Evolutionary conservation across 2,113 vertebrate genomes (phyloP).

Genomic region (Aegithalos caudatus): DNA sequence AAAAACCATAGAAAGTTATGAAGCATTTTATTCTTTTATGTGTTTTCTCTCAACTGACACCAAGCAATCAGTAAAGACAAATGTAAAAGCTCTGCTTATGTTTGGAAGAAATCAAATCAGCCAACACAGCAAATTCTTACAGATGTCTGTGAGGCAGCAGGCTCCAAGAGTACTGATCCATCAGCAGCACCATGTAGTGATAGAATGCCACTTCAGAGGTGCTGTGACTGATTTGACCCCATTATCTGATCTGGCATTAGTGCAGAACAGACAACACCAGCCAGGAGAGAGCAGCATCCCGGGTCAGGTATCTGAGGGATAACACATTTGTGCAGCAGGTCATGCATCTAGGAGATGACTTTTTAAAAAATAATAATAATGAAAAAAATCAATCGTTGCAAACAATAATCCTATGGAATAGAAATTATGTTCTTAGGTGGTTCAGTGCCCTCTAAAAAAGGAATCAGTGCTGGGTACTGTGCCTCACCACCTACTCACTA

Average conservation of each 20-base stretch:
- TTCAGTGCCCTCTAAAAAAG: not conserved
- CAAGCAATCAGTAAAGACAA: not conserved
- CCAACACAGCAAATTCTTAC: not conserved
- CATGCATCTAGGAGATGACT: not conserved
- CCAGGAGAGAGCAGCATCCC: not conserved
- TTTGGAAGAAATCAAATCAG: not conserved
- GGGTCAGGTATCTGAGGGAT: not conserved
- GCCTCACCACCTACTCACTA: not conserved
- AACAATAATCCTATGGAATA: not conserved
- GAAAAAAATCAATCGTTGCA: not conserved
- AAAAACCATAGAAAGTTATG: not conserved
- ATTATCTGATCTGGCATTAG: not conserved
- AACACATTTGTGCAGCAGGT: not conserved
- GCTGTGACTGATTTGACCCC: not conserved
- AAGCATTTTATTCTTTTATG: not conserved
- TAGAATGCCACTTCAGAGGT: not conserved
- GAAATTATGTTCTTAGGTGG: not conserved
- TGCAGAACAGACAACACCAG: not conserved
- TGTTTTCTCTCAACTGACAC: not conserved
- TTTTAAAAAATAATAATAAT: not conserved
- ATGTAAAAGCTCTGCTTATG: accelerated
- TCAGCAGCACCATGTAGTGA: not conserved
- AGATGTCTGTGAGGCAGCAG: not conserved
- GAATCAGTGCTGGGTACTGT: not conserved
- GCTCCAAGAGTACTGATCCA: not conserved